Conservation (phyloP, 2,888 invertebrate genomes). For the Micoletzkya japonica region DNA sequence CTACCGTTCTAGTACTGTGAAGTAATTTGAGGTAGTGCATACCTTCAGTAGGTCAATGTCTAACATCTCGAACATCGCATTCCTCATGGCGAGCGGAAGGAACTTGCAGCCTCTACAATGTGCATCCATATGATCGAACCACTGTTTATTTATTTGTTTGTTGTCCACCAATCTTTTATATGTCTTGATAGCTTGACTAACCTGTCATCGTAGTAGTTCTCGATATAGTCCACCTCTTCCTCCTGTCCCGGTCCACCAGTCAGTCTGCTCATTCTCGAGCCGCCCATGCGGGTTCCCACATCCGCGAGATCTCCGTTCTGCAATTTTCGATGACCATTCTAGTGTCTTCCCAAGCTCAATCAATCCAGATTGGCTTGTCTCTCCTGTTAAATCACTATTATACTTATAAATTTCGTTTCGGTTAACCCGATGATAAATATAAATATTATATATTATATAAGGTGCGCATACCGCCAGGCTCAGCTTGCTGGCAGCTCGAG, state of each 20-base stretch:
- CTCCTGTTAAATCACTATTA: background rate
- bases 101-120: slow-evolving; percentile 50
- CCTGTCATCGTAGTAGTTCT: slow-evolving; percentile 29
- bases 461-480: too few relatives aligned
- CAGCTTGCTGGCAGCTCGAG: slow-evolving; percentile 37
- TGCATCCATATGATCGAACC: too few relatives aligned
- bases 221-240: slow-evolving; percentile 24
- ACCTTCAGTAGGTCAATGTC: slow-evolving; percentile 55
- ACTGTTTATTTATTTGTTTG: too few relatives aligned
- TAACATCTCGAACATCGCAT: slow-evolving; percentile 59
- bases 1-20: background rate
- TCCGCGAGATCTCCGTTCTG: slow-evolving; percentile 42
- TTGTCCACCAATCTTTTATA: too few relatives aligned
- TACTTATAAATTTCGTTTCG: background rate
- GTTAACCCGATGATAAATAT: too few relatives aligned
- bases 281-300: slow-evolving; percentile 36
- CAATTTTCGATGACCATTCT: background rate
- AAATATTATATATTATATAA: background rate
- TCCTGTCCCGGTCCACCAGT: slow-evolving; percentile 38
- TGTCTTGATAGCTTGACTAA: background rate
- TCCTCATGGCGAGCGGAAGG: slow-evolving; percentile 56
- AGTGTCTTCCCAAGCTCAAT: background rate
- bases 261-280: slow-evolving; percentile 47
- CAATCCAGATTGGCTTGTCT: background rate
- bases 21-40: background rate